Evolutionary conservation across 2,113 vertebrate genomes (phyloP), one percentile per base, ranked within the genome.

Genomic region (Coptodon bakossiorum): DNA sequence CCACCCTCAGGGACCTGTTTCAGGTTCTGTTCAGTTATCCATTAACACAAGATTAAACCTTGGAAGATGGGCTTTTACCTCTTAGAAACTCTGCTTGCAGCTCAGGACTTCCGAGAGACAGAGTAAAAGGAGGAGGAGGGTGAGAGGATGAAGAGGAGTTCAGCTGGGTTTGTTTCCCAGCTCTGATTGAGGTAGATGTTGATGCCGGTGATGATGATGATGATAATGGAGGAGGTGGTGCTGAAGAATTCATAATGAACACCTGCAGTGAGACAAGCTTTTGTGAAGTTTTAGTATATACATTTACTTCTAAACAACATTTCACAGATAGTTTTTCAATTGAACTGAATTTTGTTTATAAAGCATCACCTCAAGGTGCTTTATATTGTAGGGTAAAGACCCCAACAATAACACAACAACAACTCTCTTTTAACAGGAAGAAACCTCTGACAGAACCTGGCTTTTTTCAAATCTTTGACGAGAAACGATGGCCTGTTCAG

Each of bases 21-120:
- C 73, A 13, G 63, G 45, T 14, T 53, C n/a, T 10, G 1, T 12
- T 57, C 34, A 80, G 43, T 19, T 7, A 76, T 48, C 40, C 68
- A 76, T 48, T 4, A 76, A 43, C 24, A 2, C 22, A 45, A 2
- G 27, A 19, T 29, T 19, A 5, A 66, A 0, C 61, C 61, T 66
- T 66, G 3, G 50, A 38, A 17, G 17, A 59, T 1, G 43, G 43
- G 6, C 6, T 29, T 7, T 81, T 14, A 92, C 93, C 91, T 86
- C 14, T 84, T 1, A 89, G 79, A 10, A 92, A 94, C 88, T 94
- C 88, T 1, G 71, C 83, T 5, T 91, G 88, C 16, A 94, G 61
- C 54, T 79, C 68, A 5, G 86, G 88, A 86, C 89, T 92, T 4
- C 54, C 27, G 43, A 91, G 86, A 71, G 86, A 87, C 2, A 53